Percentiles rank a stretch among this genome's conserved stretches.
These are phyloP conservation scores for Dreissena polymorpha DNA, from an alignment of 1,140 invertebrate species.

Conservation along the genomic window DNA sequence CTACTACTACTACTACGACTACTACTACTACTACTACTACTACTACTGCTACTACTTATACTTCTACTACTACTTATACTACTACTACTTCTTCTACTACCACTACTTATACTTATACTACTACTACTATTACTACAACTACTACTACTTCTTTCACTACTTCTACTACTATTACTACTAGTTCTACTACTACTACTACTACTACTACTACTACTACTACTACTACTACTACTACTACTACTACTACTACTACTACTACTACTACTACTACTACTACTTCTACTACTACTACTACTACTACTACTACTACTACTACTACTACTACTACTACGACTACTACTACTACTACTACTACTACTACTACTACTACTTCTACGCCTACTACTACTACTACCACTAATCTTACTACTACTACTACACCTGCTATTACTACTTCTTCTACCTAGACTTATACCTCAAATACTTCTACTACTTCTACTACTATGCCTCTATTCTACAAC, in stretches of 20 bases:
- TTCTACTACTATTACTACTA: conserved; percentile 23
- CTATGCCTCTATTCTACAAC: conserved; percentile 45
- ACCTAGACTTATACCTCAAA: too few species aligned
- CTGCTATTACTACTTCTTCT: not conserved
- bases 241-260: conserved; percentile 26
- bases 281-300: conserved; percentile 28
- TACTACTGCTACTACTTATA: too few species aligned
- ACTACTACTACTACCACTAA: conserved; percentile 12
- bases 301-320: conserved; percentile 25
- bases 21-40: too few species aligned
- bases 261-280: conserved; percentile 25
- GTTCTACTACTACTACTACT: conserved; percentile 18
- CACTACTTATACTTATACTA: too few species aligned
- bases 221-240: conserved; percentile 26
- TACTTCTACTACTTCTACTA: conserved; percentile 47
- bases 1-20: too few species aligned
- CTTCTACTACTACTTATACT: too few species aligned
- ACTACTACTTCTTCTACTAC: too few species aligned
- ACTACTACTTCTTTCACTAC: too few species aligned
- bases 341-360: conserved; percentile 16
- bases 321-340: conserved; percentile 22
- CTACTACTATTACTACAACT: too few species aligned
- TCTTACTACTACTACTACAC: not conserved
- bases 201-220: conserved; percentile 25
- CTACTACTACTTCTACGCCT: not conserved